Conservation (phyloP, 2,888 invertebrate species). For the Thymelicus sylvestris region DNA sequence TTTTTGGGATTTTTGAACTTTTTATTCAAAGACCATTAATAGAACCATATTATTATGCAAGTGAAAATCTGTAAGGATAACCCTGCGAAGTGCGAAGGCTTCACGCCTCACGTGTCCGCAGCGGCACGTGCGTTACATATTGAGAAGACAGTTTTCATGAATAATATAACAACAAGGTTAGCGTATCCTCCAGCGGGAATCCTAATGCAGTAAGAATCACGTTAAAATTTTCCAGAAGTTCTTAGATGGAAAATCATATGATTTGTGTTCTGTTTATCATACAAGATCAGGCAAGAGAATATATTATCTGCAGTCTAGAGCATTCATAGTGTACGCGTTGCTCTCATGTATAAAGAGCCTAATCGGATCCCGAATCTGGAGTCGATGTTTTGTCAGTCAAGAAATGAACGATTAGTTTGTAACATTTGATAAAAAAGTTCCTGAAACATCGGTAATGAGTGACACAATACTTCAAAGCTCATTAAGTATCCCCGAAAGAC, state of each 20-base stretch:
- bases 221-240: background rate
- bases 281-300: no score
- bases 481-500: constrained; percentile 23
- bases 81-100: constrained; percentile 25
- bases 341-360: no score
- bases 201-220: background rate
- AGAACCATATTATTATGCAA: background rate
- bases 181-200: background rate
- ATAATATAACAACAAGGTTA: constrained; percentile 28
- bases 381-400: no score
- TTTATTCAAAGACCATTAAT: no score
- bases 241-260: background rate
- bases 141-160: constrained; percentile 23
- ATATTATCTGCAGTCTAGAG: no score
- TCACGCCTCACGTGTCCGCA: constrained; percentile 19
- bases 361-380: no score
- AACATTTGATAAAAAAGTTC: background rate
- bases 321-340: no score
- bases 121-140: constrained; percentile 28
- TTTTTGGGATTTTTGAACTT: no score
- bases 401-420: no score
- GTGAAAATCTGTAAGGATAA: constrained; percentile 29
- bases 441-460: constrained; percentile 12
- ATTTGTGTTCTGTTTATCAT: background rate
- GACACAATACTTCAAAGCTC: constrained; percentile 3